Percentiles rank a stretch among this genome's conserved stretches.
phyloP scores from a whole-genome alignment of 2,888 invertebrate genomes.

The Trilocha varians region DNA sequence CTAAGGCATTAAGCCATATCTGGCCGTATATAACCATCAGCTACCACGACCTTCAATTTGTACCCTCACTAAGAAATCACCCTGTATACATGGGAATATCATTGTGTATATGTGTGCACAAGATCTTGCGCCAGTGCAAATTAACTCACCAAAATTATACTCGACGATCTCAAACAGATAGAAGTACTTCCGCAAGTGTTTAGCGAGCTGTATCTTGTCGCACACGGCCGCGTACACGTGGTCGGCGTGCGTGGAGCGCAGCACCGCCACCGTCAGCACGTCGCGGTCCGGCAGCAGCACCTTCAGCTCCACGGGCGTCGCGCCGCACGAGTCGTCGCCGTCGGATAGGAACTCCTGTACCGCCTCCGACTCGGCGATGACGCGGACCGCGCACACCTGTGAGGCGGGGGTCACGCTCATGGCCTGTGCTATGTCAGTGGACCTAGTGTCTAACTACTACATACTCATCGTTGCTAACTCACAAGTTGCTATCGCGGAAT shows the following conservation, averaged over 20 bases:
- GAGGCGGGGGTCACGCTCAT: no score
- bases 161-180: conserved; percentile 98
- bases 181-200: conserved; percentile 90
- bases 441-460: no score
- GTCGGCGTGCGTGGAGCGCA: conserved; percentile 91
- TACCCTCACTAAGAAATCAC: no score
- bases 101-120: no score
- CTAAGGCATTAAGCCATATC: no score
- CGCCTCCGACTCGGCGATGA: conserved; percentile 97
- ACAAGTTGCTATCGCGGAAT: no score
- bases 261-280: conserved; percentile 89
- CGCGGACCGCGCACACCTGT: conserved; percentile 94
- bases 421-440: no score
- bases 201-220: conserved; percentile 86
- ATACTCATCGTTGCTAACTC: no score
- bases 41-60: no score
- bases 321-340: conserved; percentile 84
- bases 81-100: no score
- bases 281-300: conserved; percentile 91
- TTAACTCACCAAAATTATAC: conserved; percentile 90
- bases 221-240: conserved; percentile 92
- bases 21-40: no score
- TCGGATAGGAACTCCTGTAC: conserved; percentile 98
- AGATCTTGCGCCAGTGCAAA: no score
- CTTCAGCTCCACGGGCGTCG: conserved; percentile 84